A percentile compares a stretch with the other conserved stretches of the same genome.
These are phyloP conservation scores for Stenurella melanura DNA, from an alignment of 2,888 invertebrate species.

Conservation along the genomic window DNA sequence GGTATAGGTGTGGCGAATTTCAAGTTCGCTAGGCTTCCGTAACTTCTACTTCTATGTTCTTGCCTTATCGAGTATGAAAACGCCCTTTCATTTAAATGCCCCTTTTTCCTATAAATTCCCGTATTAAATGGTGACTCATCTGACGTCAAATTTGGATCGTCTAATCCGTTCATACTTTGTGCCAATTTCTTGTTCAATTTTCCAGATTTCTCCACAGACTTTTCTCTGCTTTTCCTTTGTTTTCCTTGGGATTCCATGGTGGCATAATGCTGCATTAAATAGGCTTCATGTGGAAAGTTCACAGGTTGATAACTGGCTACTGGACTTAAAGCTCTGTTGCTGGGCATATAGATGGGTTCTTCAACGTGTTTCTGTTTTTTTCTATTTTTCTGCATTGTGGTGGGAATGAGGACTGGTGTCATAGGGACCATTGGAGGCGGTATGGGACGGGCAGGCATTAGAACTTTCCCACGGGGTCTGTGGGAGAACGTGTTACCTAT, in stretches of 20 bases:
- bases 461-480: constrained; percentile 75
- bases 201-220: constrained; percentile 69
- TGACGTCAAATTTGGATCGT: constrained; percentile 71
- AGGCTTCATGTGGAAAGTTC: constrained; percentile 77
- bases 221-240: constrained; percentile 77
- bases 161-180: constrained; percentile 81
- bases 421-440: constrained; percentile 70
- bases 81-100: constrained; percentile 93
- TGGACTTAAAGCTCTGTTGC: constrained; percentile 76
- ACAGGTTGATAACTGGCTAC: constrained; percentile 77
- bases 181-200: constrained; percentile 79
- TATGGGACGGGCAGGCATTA: constrained; percentile 77
- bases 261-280: constrained; percentile 77
- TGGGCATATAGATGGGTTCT: constrained; percentile 78
- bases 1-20: constrained; percentile 87
- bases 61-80: constrained; percentile 96
- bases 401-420: constrained; percentile 71
- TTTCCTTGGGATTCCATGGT: constrained; percentile 73
- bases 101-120: constrained; percentile 93
- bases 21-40: constrained; percentile 92
- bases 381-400: constrained; percentile 76
- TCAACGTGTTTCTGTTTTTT: constrained; percentile 73
- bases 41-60: constrained; percentile 93
- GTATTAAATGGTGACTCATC: constrained; percentile 81
- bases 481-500: constrained; percentile 66